These are phyloP conservation scores for Dilophus febrilis DNA, from an alignment of 2,888 invertebrate genomes.

Conservation along the genomic window DNA sequence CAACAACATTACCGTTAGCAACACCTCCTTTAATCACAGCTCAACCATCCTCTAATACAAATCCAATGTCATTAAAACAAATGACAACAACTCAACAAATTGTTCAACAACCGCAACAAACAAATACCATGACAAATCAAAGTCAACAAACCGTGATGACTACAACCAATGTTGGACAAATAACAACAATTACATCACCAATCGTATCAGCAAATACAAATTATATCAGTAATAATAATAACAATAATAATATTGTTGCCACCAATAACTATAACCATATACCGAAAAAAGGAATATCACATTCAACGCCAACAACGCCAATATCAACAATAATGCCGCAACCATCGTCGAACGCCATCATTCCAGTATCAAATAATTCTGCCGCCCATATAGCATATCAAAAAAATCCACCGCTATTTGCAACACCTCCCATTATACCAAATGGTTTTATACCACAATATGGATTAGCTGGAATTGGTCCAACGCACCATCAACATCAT, in stretches of 20 bases:
- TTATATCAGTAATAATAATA: slow-evolving; percentile 5
- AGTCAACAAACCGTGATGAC: too few relatives aligned
- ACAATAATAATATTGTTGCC: slow-evolving; percentile 8
- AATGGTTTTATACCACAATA: slow-evolving; percentile 11
- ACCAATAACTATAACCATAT: slow-evolving; percentile 8
- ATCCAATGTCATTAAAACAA: slow-evolving; percentile 7
- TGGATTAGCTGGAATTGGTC: background rate
- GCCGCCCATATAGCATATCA: slow-evolving; percentile 14
- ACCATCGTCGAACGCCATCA: slow-evolving; percentile 6
- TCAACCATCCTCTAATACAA: too few relatives aligned
- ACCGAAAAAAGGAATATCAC: slow-evolving; percentile 13
- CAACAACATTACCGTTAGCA: too few relatives aligned
- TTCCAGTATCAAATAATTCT: too few relatives aligned
- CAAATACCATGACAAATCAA: too few relatives aligned
- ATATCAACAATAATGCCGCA: slow-evolving; percentile 15
- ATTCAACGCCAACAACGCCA: slow-evolving; percentile 30
- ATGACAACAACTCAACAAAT: background rate
- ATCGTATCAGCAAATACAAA: background rate
- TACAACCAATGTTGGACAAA: background rate
- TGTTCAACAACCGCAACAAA: slow-evolving; percentile 12
- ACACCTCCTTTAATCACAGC: too few relatives aligned
- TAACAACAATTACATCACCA: background rate
- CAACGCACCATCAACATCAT: background rate
- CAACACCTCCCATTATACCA: slow-evolving; percentile 26
- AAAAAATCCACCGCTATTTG: slow-evolving; percentile 25